phyloP scores from a whole-genome alignment of 1,140 invertebrate species.

The Phymastichus coffea region DNA sequence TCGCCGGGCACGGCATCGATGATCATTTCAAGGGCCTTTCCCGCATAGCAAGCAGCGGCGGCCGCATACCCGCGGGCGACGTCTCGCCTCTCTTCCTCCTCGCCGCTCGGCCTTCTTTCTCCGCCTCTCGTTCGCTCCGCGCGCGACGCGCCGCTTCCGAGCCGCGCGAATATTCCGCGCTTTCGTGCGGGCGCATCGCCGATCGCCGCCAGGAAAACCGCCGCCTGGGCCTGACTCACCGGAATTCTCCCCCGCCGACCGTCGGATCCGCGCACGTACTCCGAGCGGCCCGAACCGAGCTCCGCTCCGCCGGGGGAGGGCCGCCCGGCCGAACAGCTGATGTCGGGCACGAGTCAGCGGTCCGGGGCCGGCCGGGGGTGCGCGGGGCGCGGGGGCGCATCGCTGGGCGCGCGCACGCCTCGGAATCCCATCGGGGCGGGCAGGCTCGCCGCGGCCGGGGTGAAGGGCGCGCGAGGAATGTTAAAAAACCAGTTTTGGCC shows the following conservation, averaged over 20 bases:
- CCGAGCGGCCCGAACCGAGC: too few species aligned
- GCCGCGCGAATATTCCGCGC: too few species aligned
- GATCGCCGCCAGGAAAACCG: too few species aligned
- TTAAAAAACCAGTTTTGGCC: conserved; percentile 30
- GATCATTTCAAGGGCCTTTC: conserved; percentile 8
- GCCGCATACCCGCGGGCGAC: conserved; percentile 7
- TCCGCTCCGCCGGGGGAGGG: too few species aligned
- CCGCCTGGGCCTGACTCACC: too few species aligned
- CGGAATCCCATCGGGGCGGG: not conserved
- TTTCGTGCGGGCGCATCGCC: too few species aligned
- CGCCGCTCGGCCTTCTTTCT: not conserved
- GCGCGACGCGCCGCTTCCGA: too few species aligned
- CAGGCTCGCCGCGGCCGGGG: conserved; percentile 10
- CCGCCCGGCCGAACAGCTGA: too few species aligned
- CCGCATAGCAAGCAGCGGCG: conserved; percentile 12
- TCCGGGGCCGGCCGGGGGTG: too few species aligned
- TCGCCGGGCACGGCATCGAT: conserved; percentile 16
- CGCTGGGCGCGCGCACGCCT: not conserved
- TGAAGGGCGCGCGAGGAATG: conserved; percentile 16
- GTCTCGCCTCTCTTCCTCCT: not conserved
- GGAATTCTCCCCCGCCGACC: too few species aligned
- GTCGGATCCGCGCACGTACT: too few species aligned
- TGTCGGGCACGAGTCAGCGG: too few species aligned
- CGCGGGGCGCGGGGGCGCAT: not conserved
- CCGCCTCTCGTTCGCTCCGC: not conserved